Base-by-base conservation (phyloP, 2,888 invertebrate genomes). In the Diarsia mendica region DNA sequence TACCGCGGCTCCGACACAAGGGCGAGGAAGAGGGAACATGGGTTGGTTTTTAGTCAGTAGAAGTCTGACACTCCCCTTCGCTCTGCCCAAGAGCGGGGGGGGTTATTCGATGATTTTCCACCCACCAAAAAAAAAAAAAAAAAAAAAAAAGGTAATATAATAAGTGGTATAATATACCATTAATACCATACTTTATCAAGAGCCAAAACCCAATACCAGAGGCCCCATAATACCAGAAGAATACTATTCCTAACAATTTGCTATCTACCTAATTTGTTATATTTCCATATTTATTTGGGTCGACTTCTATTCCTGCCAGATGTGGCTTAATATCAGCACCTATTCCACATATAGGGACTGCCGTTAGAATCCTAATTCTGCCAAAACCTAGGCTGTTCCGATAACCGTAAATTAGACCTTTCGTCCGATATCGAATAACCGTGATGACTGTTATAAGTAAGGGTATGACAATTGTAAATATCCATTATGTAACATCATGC, bases 231-330 rank as follows among this genome's bases (percentile, higher is more conserved):
- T 60, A 49, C 60, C 18, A 3, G 18, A 74, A 65, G 39, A 49
- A 49, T 51, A 46, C 15, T 23, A 46, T 20, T 15, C 13, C 60
- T 49, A 55, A n/a, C 53, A 33, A 55, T 64, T 55, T 33, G 49
- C 44, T 55, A 23, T 64, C 15, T n/a, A 8, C 64, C 49, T 79
- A 72, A 72, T 79, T 72, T 72, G 49, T 64, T 33, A 13, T 10
- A 64, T 58, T 79, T 72, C 79, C 77, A 77, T 77, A 77, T 79
- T 55, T 79, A 72, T 79, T 72, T 10, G 72, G 79, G 64, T 79
- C 23, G 15, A 51, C 44, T 72, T 72, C 64, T 64, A 72, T 72
- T 72, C 44, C 20, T 46, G 46, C 72, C 77, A 77, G 79, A 79
- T 77, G 79, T 64, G 77, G 44, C 55, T 20, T 33, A 72, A 79